These are phyloP conservation scores for Dicycla oo DNA, from an alignment of 2,888 invertebrate genomes.

Conservation along the genomic window DNA sequence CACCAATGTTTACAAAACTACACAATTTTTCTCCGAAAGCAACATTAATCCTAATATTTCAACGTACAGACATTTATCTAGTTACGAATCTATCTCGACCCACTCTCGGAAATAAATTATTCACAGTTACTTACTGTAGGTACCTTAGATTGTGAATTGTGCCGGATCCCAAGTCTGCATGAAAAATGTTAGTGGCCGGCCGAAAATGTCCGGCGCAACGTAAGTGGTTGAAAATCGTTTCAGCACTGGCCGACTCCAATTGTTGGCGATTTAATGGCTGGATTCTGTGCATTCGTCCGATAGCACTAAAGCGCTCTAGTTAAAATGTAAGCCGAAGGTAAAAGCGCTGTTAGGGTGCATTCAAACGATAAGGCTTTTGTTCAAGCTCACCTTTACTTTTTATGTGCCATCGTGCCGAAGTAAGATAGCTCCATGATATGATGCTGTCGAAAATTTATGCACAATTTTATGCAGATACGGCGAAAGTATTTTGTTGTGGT, in stretches of 20 bases:
- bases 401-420: slow-evolving; percentile 49
- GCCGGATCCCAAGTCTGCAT: slow-evolving; percentile 67
- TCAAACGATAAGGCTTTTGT: slow-evolving; percentile 68
- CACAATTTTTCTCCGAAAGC: slow-evolving; percentile 45
- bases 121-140: slow-evolving; percentile 59
- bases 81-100: slow-evolving; percentile 64
- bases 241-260: slow-evolving; percentile 69
- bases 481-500: slow-evolving; percentile 34
- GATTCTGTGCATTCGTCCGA: slow-evolving; percentile 67
- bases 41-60: slow-evolving; percentile 63
- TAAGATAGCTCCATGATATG: slow-evolving; percentile 62
- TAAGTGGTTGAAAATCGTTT: slow-evolving; percentile 78
- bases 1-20: slow-evolving; percentile 27
- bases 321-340: slow-evolving; percentile 69
- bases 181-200: slow-evolving; percentile 74
- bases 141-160: slow-evolving; percentile 63
- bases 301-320: slow-evolving; percentile 66
- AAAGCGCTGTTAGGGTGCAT: slow-evolving; percentile 68
- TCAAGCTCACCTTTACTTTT: slow-evolving; percentile 60
- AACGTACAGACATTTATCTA: slow-evolving; percentile 63
- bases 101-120: slow-evolving; percentile 63
- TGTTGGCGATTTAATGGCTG: slow-evolving; percentile 74
- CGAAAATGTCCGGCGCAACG: slow-evolving; percentile 70
- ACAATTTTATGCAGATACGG: slow-evolving; percentile 51
- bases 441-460: slow-evolving; percentile 60